Percentiles rank a stretch among this genome's conserved stretches.
phyloP scores from a whole-genome alignment of 2,113 vertebrate species.

The Notechis scutatus region DNA sequence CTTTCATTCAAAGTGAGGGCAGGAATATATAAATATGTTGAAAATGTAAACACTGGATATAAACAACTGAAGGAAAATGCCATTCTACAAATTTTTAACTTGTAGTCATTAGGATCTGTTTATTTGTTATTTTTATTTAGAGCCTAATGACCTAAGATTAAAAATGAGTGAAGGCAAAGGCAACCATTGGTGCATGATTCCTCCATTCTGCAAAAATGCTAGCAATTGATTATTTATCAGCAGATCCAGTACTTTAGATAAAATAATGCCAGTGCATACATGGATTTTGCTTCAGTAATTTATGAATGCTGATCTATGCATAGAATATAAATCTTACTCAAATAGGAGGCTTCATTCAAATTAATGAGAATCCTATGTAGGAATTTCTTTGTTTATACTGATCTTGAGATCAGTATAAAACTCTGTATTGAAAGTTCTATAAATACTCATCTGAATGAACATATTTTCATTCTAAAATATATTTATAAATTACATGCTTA shows the following conservation, averaged over 20 bases:
- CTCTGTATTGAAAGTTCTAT: not conserved
- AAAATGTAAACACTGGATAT: not conserved
- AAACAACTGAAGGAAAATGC: not conserved
- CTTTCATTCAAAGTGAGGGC: not conserved
- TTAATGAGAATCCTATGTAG: not conserved
- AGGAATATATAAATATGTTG: not conserved
- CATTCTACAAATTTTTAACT: not conserved
- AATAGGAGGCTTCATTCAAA: not conserved
- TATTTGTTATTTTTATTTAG: not conserved
- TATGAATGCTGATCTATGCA: not conserved
- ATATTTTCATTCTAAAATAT: not conserved
- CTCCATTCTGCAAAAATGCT: not conserved
- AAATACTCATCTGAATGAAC: not conserved
- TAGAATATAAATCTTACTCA: not conserved
- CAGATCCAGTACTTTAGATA: not conserved
- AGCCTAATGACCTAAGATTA: not conserved
- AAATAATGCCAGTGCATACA: not conserved
- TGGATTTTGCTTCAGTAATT: not conserved
- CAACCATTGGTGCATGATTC: not conserved
- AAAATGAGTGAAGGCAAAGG: not conserved
- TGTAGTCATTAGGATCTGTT: not conserved
- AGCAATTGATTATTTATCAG: not conserved
- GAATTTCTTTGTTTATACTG: not conserved
- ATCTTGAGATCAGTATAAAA: not conserved
- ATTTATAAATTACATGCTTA: not conserved